Base-by-base conservation (phyloP, 2,888 invertebrate species). In the Proisotoma minuta region DNA sequence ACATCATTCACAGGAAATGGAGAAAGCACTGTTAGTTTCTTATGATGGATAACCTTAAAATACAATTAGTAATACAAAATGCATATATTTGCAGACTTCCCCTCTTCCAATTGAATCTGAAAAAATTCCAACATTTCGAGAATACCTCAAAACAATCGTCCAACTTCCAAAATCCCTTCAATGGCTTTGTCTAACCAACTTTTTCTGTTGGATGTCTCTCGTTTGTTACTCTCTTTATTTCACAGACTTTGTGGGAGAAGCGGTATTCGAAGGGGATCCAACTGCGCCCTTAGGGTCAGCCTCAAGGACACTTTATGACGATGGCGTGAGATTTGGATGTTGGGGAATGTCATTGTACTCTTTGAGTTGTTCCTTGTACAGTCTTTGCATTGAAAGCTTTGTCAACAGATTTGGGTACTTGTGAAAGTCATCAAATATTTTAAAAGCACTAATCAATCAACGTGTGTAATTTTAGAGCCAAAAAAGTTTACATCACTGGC, bases 151-250 rank as follows among this genome's bases (percentile, higher is more conserved):
- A 72, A 94, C 96, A 3, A 95, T 96, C 61, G 79, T 96, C n/a
- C 83, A 87, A 77, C 94, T 97, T 91, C 96, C 97, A 0, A 81
- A 81, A 74, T 93, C 92, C 0, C 81, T 96, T 69, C 83, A 88
- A 29, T 85, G 92, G 75, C 84, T 96, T 12, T 96, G 96, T 75
- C 77, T 94, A 66, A 96, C 96, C 15, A 96, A 96, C 80, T 82
- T 96, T 34, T 96, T 96, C 79, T 95, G 94, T 76, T 97, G 96
- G 96, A 96, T 95, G 94, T 92, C 95, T 0, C 89, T 97, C 74
- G 94, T 97, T 49, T 95, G 95, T 78, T 97, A 96, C 77, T 95
- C 95, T 0, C 81, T 97, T 4, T 96, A 95, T 78, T 96, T 97
- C 78, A 97, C 96, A 0, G 95, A 96, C 79, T 97, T 95, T 76